Conservation (phyloP, 2,888 invertebrate genomes). For the Drosophila lacicola region DNA sequence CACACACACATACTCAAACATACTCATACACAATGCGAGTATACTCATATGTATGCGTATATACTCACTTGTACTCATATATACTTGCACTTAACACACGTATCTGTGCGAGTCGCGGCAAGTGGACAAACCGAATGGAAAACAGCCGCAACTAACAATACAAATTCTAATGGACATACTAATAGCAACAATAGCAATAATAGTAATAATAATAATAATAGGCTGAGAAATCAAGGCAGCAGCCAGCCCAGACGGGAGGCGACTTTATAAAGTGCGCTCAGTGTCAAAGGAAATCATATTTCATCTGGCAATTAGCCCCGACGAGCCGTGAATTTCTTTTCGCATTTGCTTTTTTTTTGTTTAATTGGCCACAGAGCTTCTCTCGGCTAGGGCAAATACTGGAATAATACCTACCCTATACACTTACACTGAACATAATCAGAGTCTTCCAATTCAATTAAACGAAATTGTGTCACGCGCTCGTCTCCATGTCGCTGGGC, state of each 20-base stretch:
- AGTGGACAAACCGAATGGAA: constrained; percentile 11
- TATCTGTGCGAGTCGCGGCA: constrained; percentile 6
- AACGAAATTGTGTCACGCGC: constrained; percentile 74
- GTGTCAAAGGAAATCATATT: constrained; percentile 83
- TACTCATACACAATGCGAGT: background rate
- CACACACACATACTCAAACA: background rate
- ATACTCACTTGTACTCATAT: constrained; percentile 4
- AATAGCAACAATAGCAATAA: constrained; percentile 35
- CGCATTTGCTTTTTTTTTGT: background rate
- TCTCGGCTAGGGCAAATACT: no score
- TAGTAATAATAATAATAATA: constrained; percentile 36
- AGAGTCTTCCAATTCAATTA: constrained; percentile 72
- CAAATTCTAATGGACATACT: constrained; percentile 38
- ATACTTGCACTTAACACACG: constrained; percentile 3
- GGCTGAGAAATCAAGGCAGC: constrained; percentile 41
- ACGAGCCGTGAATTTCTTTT: constrained; percentile 46
- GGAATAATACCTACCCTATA: no score
- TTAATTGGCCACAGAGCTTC: constrained; percentile 27
- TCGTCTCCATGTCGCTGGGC: constrained; percentile 14
- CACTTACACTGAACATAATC: constrained; percentile 26
- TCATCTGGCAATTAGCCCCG: constrained; percentile 70
- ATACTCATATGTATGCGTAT: background rate
- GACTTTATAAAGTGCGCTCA: constrained; percentile 62
- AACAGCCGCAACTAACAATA: constrained; percentile 31
- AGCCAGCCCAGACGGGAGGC: constrained; percentile 18